These are phyloP conservation scores for Panzeria rudis DNA, from an alignment of 2,888 invertebrate genomes.

Conservation along the genomic window DNA sequence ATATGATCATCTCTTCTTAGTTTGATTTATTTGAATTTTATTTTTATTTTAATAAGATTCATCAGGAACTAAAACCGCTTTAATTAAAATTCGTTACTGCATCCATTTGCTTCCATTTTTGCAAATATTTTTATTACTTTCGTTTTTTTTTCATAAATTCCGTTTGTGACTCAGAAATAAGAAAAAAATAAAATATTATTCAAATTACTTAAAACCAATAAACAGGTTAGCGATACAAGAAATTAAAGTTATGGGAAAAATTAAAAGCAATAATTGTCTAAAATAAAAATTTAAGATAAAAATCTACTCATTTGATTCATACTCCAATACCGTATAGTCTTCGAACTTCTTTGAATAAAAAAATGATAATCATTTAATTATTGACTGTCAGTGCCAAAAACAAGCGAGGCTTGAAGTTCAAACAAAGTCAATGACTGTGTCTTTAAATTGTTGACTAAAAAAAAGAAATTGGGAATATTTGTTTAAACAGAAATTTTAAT, in stretches of 20 bases:
- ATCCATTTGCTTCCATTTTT: neutral
- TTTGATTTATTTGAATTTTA: neutral
- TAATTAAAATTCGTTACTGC: neutral
- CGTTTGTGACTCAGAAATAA: neutral
- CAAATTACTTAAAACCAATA: neutral
- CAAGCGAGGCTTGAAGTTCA: constrained; percentile 48
- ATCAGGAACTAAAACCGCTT: neutral
- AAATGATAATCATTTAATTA: constrained; percentile 25
- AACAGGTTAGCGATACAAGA: constrained; percentile 23
- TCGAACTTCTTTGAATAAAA: constrained; percentile 12
- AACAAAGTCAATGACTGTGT: constrained; percentile 60
- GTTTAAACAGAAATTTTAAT: neutral
- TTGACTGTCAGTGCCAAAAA: constrained; percentile 1
- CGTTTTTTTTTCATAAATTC: neutral
- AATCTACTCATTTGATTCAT: constrained; percentile 13
- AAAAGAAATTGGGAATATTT: neutral
- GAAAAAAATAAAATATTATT: neutral
- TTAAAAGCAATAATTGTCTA: constrained; percentile 2
- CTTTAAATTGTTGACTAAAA: constrained; percentile 34
- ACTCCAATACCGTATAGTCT: no score
- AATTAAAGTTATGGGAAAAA: neutral
- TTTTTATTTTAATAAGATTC: neutral
- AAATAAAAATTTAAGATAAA: constrained; percentile 1
- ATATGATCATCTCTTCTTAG: no score
- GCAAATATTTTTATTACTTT: constrained; percentile 3